Percentiles rank a stretch among this genome's conserved stretches.
phyloP scores from a whole-genome alignment of 2,888 invertebrate genomes.

The Carterocephalus palaemon region DNA sequence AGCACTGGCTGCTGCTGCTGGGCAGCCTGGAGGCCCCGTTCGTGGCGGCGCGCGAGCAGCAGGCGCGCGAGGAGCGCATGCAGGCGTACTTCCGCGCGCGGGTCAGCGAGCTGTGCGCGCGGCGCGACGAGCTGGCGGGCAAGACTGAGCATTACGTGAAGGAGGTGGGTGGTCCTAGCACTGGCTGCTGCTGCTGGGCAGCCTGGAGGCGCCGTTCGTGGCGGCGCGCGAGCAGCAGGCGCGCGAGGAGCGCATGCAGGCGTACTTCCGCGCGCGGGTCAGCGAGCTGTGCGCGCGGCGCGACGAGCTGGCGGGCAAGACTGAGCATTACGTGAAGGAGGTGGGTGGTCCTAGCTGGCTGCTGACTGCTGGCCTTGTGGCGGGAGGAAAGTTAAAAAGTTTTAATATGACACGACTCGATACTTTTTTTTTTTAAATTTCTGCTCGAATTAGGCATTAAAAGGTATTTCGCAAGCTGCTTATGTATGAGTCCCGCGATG shows the following conservation, averaged over 20 bases:
- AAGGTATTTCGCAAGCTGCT: too few species aligned
- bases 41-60: slow-evolving; percentile 56
- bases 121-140: slow-evolving; percentile 71
- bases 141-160: slow-evolving; percentile 74
- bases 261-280: slow-evolving; percentile 79
- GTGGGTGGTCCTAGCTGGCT: too few species aligned
- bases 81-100: slow-evolving; percentile 79
- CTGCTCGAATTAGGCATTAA: too few species aligned
- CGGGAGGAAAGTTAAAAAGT: background rate
- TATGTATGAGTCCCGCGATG: too few species aligned
- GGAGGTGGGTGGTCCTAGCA: slow-evolving; percentile 73
- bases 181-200: slow-evolving; percentile 59
- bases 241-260: slow-evolving; percentile 77
- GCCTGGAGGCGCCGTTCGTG: slow-evolving; percentile 60
- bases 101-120: slow-evolving; percentile 75
- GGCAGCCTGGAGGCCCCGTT: slow-evolving; percentile 64
- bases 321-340: slow-evolving; percentile 74
- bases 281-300: slow-evolving; percentile 75
- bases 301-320: slow-evolving; percentile 72
- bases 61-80: slow-evolving; percentile 74
- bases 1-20: too few species aligned
- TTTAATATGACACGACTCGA: background rate
- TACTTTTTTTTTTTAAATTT: too few species aligned
- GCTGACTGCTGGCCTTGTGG: too few species aligned
- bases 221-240: slow-evolving; percentile 56